Evolutionary conservation across 2,888 invertebrate species (phyloP).

Genomic region (Aleiodes testaceus): DNA sequence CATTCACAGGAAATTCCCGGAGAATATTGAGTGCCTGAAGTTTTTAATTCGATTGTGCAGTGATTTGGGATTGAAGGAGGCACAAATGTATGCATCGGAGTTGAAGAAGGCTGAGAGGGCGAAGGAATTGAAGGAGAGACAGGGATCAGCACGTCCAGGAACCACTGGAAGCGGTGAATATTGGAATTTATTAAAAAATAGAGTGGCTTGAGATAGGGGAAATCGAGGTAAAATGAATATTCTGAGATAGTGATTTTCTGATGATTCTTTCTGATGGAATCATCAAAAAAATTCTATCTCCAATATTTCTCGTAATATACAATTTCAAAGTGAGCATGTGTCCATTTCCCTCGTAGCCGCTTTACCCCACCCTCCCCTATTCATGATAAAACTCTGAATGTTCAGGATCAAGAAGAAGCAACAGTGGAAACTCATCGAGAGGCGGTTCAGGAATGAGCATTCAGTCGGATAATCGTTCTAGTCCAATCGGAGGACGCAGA

Average conservation of each 20-base stretch:
- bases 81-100: conserved; percentile 88
- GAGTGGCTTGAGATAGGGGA: no score
- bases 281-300: no score
- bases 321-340: no score
- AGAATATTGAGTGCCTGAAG: conserved; percentile 94
- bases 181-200: no score
- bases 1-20: conserved; percentile 92
- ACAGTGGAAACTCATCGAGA: conserved; percentile 76
- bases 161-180: conserved; percentile 51
- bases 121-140: conserved; percentile 76
- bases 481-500: conserved; percentile 60
- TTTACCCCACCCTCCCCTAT: no score
- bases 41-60: conserved; percentile 90
- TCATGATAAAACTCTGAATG: neutral
- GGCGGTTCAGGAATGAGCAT: conserved; percentile 76
- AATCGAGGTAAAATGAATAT: no score
- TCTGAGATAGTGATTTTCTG: neutral
- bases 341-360: neutral
- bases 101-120: conserved; percentile 82
- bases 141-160: conserved; percentile 77
- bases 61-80: conserved; percentile 92
- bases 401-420: conserved; percentile 74
- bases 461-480: conserved; percentile 72
- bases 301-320: no score
- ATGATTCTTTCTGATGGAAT: neutral